These are phyloP conservation scores for Mesorhabditis belari DNA, from an alignment of 2,888 invertebrate genomes.

Conservation along the genomic window DNA sequence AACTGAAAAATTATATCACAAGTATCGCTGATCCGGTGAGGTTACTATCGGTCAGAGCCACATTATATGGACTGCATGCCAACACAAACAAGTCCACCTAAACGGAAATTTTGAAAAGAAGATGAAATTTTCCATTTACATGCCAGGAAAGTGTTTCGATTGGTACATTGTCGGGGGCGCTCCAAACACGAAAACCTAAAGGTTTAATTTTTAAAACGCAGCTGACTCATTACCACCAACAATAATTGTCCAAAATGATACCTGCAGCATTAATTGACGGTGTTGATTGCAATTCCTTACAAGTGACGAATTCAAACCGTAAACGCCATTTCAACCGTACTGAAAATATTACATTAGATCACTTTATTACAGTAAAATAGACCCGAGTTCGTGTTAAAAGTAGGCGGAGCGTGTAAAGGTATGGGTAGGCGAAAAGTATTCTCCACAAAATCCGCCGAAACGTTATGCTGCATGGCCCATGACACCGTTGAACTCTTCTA, in stretches of 20 bases:
- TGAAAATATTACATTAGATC: slow-evolving; percentile 9
- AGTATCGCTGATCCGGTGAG: too few species aligned
- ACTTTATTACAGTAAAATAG: neutral
- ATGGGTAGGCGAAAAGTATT: slow-evolving; percentile 85
- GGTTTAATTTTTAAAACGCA: too few species aligned
- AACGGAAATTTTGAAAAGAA: neutral
- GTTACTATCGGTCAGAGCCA: slow-evolving; percentile 21
- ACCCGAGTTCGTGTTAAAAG: slow-evolving; percentile 85
- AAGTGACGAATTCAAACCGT: slow-evolving; percentile 84
- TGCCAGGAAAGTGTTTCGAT: slow-evolving; percentile 98
- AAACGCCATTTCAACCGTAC: slow-evolving; percentile 81
- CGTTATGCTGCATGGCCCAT: slow-evolving; percentile 78
- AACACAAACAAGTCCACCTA: slow-evolving; percentile 80
- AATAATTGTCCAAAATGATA: too few species aligned
- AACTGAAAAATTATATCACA: too few species aligned
- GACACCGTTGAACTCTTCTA: slow-evolving; percentile 11
- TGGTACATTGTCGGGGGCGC: slow-evolving; percentile 66
- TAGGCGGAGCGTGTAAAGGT: slow-evolving; percentile 87
- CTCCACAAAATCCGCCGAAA: slow-evolving; percentile 74
- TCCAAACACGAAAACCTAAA: slow-evolving; percentile 20
- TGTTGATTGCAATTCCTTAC: slow-evolving; percentile 9
- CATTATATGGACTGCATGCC: slow-evolving; percentile 70
- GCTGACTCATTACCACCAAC: too few species aligned
- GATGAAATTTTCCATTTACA: neutral
- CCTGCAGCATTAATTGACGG: too few species aligned